These are phyloP conservation scores for Gallinago nigripennis DNA, from an alignment of 2,797 vertebrate species.

Conservation along the genomic window DNA sequence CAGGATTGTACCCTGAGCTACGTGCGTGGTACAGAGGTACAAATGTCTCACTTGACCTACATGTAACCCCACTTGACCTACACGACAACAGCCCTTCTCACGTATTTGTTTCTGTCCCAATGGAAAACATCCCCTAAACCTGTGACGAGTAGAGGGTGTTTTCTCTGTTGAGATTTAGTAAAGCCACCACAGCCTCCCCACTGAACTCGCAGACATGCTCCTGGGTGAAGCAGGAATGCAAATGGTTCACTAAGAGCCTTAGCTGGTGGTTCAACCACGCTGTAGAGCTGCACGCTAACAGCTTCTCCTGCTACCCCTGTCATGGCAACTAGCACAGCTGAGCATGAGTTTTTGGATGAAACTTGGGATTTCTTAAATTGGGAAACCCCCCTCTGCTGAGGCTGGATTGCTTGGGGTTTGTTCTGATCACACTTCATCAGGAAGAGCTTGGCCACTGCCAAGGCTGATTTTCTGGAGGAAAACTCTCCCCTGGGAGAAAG, in stretches of 20 bases:
- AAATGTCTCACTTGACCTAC: background rate
- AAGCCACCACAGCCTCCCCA: background rate
- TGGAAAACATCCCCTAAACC: background rate
- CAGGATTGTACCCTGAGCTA: background rate
- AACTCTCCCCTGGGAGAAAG: background rate
- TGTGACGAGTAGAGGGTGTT: background rate
- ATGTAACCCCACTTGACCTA: background rate
- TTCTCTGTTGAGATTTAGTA: background rate
- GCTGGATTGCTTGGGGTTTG: background rate
- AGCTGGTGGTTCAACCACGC: background rate
- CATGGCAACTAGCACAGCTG: background rate
- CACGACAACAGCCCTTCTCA: background rate
- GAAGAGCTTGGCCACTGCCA: background rate
- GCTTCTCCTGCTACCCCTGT: background rate
- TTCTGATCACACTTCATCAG: background rate
- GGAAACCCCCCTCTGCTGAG: background rate
- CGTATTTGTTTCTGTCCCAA: background rate
- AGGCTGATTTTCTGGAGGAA: background rate
- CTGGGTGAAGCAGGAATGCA: background rate
- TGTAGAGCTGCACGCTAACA: background rate
- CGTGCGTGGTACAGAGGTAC: accelerated
- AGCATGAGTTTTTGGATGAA: background rate
- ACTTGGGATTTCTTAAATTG: background rate
- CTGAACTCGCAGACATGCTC: background rate
- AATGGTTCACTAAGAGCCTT: background rate